Evolutionary conservation across 1,140 invertebrate species (phyloP), one percentile per base, ranked within the genome.

Genomic region (Cylas formicarius): DNA sequence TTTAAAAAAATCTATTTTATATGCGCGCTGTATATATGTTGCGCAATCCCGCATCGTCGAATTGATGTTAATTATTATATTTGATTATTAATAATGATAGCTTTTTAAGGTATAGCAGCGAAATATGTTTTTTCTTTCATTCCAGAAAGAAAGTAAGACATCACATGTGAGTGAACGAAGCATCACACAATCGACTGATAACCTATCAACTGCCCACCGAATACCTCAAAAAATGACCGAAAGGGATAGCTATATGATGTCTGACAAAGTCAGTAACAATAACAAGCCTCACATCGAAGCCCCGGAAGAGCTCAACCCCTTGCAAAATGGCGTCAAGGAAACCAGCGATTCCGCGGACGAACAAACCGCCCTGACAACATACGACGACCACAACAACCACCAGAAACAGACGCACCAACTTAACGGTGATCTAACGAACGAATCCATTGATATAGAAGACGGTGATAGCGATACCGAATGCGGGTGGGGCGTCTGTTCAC

Each of bases 401-500:
- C 17, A 37, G 31, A 37, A 38, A 43, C 38, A 37, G 23, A 48
- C 42, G 37, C 23, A 48, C 21, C 9, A 19, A 23, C 37, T 27
- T 2, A 48, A 48, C 39, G 37, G 34, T 16, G 46, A 48, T 23
- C 8, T 37, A 8, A 36, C 39, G 4, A 31, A 32, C 14, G 17
- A 42, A 8, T 42, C 39, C 19, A 11, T 11, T 11, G 46, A 43
- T 42, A 56, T 44, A 41, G 57, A 53, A 43, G 52, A 49, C 34
- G 70, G 70, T 16, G 68, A 73, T 3, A 68, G 68, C 32, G 65
- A 70, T 8, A 69, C 74, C 11, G 69, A 71, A 17, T 88, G 84
- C 50, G 84, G 84, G 2, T 68, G 86, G 44, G 84, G 83, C 3
- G 72, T 72, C 3, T 83, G 74, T 47, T 70, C 73, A 22, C 84